Conservation (phyloP, 2,797 vertebrate species). For the Stomatorhinus walkeri region DNA sequence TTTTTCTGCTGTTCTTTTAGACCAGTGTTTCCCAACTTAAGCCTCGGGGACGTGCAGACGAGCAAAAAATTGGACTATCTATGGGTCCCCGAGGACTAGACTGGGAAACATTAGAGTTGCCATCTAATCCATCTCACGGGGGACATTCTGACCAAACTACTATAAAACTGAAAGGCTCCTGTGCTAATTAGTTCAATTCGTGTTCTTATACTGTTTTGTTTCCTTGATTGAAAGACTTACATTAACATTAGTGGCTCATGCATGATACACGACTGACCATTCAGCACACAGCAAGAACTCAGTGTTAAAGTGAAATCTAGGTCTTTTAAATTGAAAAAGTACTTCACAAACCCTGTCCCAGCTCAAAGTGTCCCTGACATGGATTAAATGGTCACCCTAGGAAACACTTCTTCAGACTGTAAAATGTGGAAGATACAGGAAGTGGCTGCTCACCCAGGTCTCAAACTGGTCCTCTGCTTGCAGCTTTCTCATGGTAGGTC, state of each 20-base stretch:
- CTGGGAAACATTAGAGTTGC: neutral
- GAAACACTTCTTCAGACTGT: neutral
- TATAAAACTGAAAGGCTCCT: neutral
- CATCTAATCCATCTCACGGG: neutral
- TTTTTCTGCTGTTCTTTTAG: neutral
- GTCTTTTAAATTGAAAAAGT: neutral
- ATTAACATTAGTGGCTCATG: neutral
- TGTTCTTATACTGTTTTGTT: neutral
- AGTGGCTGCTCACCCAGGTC: slow-evolving; percentile 80
- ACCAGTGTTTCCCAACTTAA: neutral
- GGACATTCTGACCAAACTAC: neutral
- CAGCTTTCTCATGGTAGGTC: slow-evolving; percentile 85
- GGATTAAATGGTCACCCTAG: neutral
- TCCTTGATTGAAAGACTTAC: neutral
- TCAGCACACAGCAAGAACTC: neutral
- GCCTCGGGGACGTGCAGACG: neutral
- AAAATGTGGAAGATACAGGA: neutral
- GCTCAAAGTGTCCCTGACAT: neutral
- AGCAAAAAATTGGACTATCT: neutral
- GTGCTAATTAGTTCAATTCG: neutral
- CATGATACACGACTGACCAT: neutral
- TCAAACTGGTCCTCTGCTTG: slow-evolving; percentile 94
- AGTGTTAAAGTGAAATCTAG: neutral
- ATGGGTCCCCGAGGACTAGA: neutral
- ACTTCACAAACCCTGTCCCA: neutral